These are phyloP conservation scores for Spongia lamella DNA, from an alignment of 37 sponge, comb jelly and placozoan species.

Conservation along the genomic window DNA sequence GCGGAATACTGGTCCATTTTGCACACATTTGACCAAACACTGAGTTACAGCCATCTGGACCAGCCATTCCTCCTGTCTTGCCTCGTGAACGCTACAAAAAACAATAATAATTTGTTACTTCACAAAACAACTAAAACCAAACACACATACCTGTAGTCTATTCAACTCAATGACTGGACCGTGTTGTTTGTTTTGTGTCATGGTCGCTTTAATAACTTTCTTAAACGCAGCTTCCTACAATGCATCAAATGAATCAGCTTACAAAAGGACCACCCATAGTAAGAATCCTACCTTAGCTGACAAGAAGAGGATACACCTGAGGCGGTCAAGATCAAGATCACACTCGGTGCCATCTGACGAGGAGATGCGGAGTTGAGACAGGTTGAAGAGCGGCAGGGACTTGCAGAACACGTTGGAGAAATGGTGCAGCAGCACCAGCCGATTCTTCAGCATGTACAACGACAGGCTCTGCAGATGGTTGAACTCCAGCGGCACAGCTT, in stretches of 20 bases:
- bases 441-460: constrained; percentile 65
- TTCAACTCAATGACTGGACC: constrained; percentile 92
- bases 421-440: constrained; percentile 83
- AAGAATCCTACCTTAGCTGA: constrained; percentile 78
- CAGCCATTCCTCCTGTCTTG: constrained; percentile 55
- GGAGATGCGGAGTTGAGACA: constrained; percentile 22
- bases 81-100: constrained; percentile 1
- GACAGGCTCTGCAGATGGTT: constrained; percentile 68
- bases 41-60: constrained; percentile 71
- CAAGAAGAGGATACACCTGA: constrained; percentile 63
- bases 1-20: constrained; percentile 59
- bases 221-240: constrained; percentile 85
- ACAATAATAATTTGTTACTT: neutral
- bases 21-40: constrained; percentile 93
- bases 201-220: constrained; percentile 87
- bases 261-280: too few relatives aligned
- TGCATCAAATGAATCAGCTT: neutral
- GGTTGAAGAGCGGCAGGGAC: constrained; percentile 64
- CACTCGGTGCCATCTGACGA: neutral
- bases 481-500: constrained; percentile 82
- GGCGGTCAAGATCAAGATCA: constrained; percentile 44
- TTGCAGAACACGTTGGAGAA: constrained; percentile 82
- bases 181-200: constrained; percentile 87
- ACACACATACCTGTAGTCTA: constrained; percentile 66
- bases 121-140: neutral